phyloP scores from a whole-genome alignment of 2,113 vertebrate genomes.

The Malaclemys terrapin region DNA sequence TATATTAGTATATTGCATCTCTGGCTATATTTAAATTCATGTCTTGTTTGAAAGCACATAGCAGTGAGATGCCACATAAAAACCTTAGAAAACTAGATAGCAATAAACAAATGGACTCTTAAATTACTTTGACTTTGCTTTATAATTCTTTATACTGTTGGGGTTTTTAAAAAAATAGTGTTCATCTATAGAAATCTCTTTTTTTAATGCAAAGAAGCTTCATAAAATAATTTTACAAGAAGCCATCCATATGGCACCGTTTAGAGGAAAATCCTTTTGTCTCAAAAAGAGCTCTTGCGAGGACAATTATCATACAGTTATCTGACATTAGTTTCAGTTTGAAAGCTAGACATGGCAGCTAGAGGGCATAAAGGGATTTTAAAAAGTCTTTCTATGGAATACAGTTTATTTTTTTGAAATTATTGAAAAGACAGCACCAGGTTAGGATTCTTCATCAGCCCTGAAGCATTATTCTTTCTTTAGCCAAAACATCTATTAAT shows the following conservation, averaged over 20 bases:
- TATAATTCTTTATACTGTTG: background rate
- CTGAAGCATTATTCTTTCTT: conserved; percentile 64
- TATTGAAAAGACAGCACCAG: conserved; percentile 37
- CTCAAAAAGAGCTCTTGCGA: conserved; percentile 5
- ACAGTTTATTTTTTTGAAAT: conserved; percentile 3
- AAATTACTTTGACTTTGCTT: background rate
- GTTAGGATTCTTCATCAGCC: conserved; percentile 32
- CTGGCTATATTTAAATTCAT: background rate
- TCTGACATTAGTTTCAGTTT: background rate
- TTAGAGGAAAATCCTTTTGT: background rate
- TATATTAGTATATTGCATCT: background rate
- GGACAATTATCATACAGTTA: background rate
- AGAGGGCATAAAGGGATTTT: background rate
- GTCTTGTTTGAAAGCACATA: background rate
- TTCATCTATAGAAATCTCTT: background rate
- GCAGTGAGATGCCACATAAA: background rate
- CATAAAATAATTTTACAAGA: background rate
- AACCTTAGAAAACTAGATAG: background rate
- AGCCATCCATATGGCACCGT: background rate
- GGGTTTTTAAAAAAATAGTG: rapidly evolving
- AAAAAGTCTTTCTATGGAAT: conserved; percentile 11
- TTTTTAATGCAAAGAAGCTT: background rate
- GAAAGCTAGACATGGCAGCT: background rate
- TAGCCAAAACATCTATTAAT: conserved; percentile 78
- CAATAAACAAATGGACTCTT: background rate